phyloP scores from a whole-genome alignment of 2,888 invertebrate genomes.

The Caenorhabditis imperialis region DNA sequence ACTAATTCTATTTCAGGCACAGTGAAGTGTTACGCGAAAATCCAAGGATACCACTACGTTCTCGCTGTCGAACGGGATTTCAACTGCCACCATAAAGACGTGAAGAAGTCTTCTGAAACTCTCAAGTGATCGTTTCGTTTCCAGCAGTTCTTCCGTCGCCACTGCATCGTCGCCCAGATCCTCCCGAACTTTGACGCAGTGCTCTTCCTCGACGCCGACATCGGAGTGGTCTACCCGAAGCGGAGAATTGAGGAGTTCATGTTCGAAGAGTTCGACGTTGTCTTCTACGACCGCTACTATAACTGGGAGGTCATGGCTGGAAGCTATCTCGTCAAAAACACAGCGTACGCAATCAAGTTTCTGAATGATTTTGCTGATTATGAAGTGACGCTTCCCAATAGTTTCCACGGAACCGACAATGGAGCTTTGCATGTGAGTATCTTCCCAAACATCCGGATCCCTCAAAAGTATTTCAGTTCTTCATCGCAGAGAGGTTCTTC shows the following conservation, averaged over 20 bases:
- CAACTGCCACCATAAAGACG: conserved; percentile 53
- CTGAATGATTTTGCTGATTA: conserved; percentile 58
- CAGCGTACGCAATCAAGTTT: conserved; percentile 42
- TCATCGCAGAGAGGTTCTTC: conserved; percentile 48
- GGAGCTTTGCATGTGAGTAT: conserved; percentile 57
- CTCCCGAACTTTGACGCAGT: conserved; percentile 53
- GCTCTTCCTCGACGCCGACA: conserved; percentile 58
- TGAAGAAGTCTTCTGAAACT: conserved; percentile 10
- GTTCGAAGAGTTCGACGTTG: conserved; percentile 47
- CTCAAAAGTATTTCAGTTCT: conserved; percentile 59
- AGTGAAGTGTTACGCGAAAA: conserved; percentile 52
- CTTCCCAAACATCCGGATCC: too few species aligned
- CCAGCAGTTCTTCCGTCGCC: conserved; percentile 60
- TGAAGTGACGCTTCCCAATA: conserved; percentile 54
- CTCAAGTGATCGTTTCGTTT: conserved; percentile 5
- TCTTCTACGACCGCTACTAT: conserved; percentile 58
- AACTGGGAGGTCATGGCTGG: conserved; percentile 61
- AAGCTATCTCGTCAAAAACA: conserved; percentile 50
- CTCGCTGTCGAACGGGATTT: conserved; percentile 35
- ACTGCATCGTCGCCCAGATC: conserved; percentile 50
- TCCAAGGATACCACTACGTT: conserved; percentile 44
- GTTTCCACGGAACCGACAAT: conserved; percentile 63
- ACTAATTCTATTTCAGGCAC: conserved; percentile 23
- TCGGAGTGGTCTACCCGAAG: conserved; percentile 61
- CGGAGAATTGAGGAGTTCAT: conserved; percentile 57